phyloP scores from a whole-genome alignment of 2,113 vertebrate genomes.

The Heterotilapia buettikoferi region DNA sequence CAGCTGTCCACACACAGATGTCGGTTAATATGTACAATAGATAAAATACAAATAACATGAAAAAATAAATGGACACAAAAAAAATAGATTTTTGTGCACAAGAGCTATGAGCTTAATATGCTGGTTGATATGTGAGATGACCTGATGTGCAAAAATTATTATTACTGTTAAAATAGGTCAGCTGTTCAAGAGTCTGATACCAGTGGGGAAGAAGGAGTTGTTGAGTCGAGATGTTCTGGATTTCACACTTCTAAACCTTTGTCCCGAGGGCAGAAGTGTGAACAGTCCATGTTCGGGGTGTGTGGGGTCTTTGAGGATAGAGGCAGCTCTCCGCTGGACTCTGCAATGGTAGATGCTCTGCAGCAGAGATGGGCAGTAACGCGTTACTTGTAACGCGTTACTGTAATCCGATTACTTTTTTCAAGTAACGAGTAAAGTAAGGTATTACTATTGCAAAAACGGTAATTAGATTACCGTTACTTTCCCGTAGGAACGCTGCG shows the following conservation, averaged over 20 bases:
- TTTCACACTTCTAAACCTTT: neutral
- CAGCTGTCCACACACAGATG: neutral
- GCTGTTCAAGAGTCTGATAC: neutral
- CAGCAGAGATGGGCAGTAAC: too few relatives aligned
- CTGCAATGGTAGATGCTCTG: accelerated
- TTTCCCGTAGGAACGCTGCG: too few relatives aligned
- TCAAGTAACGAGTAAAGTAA: too few relatives aligned
- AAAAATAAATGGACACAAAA: neutral
- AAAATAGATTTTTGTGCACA: neutral
- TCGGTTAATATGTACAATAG: neutral
- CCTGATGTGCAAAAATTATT: neutral
- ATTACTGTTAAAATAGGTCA: neutral
- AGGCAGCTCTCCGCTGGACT: neutral
- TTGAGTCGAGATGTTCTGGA: neutral
- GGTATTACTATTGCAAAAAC: too few relatives aligned
- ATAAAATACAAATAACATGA: neutral
- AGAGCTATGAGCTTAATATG: neutral
- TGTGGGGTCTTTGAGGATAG: neutral
- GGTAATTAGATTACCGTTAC: too few relatives aligned
- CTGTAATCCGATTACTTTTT: too few relatives aligned
- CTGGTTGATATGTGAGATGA: neutral
- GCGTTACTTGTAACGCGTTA: too few relatives aligned
- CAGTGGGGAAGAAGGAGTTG: neutral
- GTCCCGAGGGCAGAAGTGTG: neutral
- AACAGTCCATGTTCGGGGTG: neutral